These are phyloP conservation scores for Cylindroiulus punctatus DNA, from an alignment of 2,888 invertebrate species.

Conservation along the genomic window DNA sequence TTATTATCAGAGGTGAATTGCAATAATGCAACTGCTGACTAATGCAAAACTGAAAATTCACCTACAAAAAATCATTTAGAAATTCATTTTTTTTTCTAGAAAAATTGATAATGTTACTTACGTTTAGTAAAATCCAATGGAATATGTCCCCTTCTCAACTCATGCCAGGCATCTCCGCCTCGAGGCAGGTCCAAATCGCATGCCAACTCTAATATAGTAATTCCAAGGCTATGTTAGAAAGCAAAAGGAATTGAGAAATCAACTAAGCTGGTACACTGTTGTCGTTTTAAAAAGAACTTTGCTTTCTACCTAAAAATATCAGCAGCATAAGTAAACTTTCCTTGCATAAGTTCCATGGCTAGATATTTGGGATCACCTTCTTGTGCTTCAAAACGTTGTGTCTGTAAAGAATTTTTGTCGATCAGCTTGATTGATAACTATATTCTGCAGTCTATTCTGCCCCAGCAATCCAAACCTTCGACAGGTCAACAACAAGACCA, in stretches of 20 bases:
- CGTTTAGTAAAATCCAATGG: constrained; percentile 66
- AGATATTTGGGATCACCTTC: constrained; percentile 83
- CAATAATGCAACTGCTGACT: background rate
- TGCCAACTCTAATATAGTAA: constrained; percentile 77
- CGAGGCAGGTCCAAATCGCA: constrained; percentile 77
- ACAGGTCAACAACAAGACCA: constrained; percentile 76
- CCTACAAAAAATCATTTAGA: background rate
- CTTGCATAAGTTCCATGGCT: constrained; percentile 77
- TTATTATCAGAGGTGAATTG: too few species aligned
- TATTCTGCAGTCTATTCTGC: background rate
- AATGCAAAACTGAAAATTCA: background rate
- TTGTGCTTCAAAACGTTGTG: constrained; percentile 67
- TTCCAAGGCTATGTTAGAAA: constrained; percentile 71
- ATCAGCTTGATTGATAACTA: background rate
- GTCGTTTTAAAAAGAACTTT: background rate
- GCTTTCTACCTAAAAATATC: constrained; percentile 73
- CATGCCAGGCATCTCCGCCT: constrained; percentile 77
- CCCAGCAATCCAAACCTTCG: constrained; percentile 64
- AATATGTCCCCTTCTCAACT: constrained; percentile 71
- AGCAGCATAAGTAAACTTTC: constrained; percentile 74
- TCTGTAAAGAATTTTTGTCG: background rate
- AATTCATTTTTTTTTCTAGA: too few species aligned
- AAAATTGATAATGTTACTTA: constrained; percentile 54
- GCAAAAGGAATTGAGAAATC: constrained; percentile 45
- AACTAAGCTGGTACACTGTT: constrained; percentile 1